phyloP scores from a whole-genome alignment of 2,888 invertebrate species.

The Molanna angustata region DNA sequence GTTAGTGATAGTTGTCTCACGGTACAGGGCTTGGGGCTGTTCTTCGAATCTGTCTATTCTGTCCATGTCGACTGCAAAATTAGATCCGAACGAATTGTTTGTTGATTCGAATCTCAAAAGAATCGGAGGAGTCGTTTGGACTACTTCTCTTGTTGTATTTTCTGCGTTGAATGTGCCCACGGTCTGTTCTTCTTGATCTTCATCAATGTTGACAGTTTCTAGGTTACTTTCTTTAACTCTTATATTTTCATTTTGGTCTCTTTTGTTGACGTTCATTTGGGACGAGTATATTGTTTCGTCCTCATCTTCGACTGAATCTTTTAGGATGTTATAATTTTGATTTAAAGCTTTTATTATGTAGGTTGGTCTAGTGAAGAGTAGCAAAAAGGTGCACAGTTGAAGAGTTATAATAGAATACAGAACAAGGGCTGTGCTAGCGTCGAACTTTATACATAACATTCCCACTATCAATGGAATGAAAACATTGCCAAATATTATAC shows the following conservation, averaged over 20 bases:
- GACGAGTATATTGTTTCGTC: constrained; percentile 58
- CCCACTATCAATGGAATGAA: constrained; percentile 53
- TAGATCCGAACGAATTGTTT: constrained; percentile 43
- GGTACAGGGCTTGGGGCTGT: constrained; percentile 54
- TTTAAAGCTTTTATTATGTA: constrained; percentile 52
- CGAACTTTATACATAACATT: constrained; percentile 47
- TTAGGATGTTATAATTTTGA: constrained; percentile 49
- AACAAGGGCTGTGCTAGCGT: constrained; percentile 45
- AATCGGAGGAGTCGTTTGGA: constrained; percentile 18
- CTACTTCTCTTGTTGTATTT: constrained; percentile 22
- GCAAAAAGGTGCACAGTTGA: constrained; percentile 55
- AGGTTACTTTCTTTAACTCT: neutral
- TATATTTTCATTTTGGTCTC: constrained; percentile 8
- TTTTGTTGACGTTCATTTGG: constrained; percentile 12
- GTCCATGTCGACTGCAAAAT: constrained; percentile 44
- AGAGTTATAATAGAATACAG: constrained; percentile 58
- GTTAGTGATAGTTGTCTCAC: constrained; percentile 54
- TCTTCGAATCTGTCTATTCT: constrained; percentile 45
- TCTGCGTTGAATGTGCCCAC: constrained; percentile 27
- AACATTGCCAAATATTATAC: constrained; percentile 55
- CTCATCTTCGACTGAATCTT: constrained; percentile 51
- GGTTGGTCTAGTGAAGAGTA: constrained; percentile 54
- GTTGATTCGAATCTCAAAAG: constrained; percentile 20
- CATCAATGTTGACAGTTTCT: neutral
- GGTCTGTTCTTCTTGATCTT: constrained; percentile 28